Evolutionary conservation across 2,113 vertebrate genomes (phyloP), one percentile per base, ranked within the genome.

Genomic region (Rhynchomys soricoides): DNA sequence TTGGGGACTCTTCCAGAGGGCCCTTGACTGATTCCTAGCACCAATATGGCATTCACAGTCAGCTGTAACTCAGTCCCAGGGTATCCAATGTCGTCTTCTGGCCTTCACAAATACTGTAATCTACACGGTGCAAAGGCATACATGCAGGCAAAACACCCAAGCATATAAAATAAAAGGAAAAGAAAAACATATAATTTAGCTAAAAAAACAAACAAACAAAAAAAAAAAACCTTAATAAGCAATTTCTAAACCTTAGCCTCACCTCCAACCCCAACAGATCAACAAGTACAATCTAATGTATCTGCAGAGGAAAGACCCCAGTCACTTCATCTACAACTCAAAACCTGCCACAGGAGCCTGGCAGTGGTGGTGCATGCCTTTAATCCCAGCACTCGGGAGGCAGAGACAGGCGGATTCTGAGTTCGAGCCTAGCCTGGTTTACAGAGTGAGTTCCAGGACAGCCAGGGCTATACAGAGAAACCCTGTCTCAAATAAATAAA

Each of bases 191-290:
- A 48, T 50, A 15, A 24, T 22, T 79, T 10, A 78, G n/a, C 68
- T 93, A 31, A 91, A 97, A 96, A n/a, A n/a, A n/a, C n/a, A n/a
- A n/a, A n/a, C n/a, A n/a, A n/a, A n/a, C n/a, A n/a, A n/a, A n/a
- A n/a, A n/a, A n/a, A n/a, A n/a, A n/a, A n/a, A n/a, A n/a, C n/a
- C n/a, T n/a, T n/a, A n/a, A n/a, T n/a, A n/a, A 22, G 26, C 31
- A 17, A 89, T 88, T 94, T 96, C 81, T 96, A 88, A 95, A 85
- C 15, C 26, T 52, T 90, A 94, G n/a, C 21, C 21, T 88, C 43
- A 81, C 31, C 2, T 62, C 55, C 6, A 70, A 85, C 11, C 26
- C 48, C 64, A 73, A 86, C 17, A 90, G 73, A 55, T 85, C 78
- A 79, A 71, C 66, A 95, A 87, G 77, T 50, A 77, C 71, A 91